Evolutionary conservation across 2,888 invertebrate species (phyloP), one percentile per base, ranked within the genome.

Genomic region (Corythucha ciliata): DNA sequence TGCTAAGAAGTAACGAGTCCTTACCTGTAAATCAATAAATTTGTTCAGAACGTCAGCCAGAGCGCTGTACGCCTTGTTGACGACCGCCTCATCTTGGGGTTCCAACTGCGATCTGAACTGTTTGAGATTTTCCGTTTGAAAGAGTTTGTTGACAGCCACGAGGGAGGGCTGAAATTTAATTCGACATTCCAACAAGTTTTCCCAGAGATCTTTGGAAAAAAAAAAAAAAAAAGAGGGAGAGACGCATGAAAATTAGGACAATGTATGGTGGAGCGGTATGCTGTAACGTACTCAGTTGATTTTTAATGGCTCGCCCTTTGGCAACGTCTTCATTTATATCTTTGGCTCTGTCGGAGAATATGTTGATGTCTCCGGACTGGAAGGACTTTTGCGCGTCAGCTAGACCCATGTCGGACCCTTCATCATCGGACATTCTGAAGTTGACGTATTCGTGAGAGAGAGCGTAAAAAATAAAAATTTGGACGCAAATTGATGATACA

Each of bases 91-190:
- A 37, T 55, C 42, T 8, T 54, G 41, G 16, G 51, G 12, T 25
- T 46, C 36, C 16, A 52, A 42, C 12, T 46, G 22, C 10, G 41
- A 52, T 41, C 66, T 60, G 63, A 78, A 68, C 41, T 70, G 62
- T 8, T 68, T 63, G 61, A 77, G 78, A 5, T 37, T 37, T 6
- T 78, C 74, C 18, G 69, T 65, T 60, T 83, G 76, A 0, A 92
- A 92, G 69, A 93, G 73, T 65, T 80, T 81, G 67, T 93, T 93
- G 1, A 82, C 77, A 12, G 78, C 75, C 36, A 75, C 70, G 46
- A 91, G 66, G 62, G 83, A 77, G 66, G 90, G 86, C 67, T 94
- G 93, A 21, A 92, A 68, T 64, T 86, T 83, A 61, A 94, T 93
- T 58, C 94, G 75, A 65, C 82, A 74, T 69, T 94, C 91, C 21